A percentile compares a stretch with the other conserved stretches of the same genome.
phyloP scores from a whole-genome alignment of 1,140 invertebrate species.

The Cepaea nemoralis region DNA sequence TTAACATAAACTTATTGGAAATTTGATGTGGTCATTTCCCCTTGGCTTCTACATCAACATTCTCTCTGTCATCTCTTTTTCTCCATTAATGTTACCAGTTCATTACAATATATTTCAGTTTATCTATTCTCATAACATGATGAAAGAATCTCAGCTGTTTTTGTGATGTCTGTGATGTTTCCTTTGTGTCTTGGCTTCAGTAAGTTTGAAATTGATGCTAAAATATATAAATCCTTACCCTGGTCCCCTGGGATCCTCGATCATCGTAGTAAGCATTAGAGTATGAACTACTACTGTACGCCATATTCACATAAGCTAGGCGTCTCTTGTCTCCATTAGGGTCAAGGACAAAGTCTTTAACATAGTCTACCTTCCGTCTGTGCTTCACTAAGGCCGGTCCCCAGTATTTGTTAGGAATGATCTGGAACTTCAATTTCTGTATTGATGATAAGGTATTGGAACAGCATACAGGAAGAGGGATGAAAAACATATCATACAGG shows the following conservation, averaged over 20 bases:
- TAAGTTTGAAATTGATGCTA: not conserved
- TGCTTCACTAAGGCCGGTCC: conserved; percentile 65
- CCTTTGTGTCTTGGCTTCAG: too few species aligned
- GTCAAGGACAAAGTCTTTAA: conserved; percentile 60
- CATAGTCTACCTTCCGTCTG: conserved; percentile 57
- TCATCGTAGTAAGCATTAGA: conserved; percentile 23
- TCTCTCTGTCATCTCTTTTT: too few species aligned
- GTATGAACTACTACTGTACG: conserved; percentile 16
- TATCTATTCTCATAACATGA: too few species aligned
- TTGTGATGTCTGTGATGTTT: too few species aligned
- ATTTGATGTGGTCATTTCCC: too few species aligned
- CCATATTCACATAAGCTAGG: conserved; percentile 44
- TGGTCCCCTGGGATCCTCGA: conserved; percentile 2
- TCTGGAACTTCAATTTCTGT: conserved; percentile 56
- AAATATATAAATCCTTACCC: conserved; percentile 9
- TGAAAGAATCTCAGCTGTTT: too few species aligned
- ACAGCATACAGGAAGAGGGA: not conserved
- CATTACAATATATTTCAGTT: too few species aligned
- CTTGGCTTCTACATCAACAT: too few species aligned
- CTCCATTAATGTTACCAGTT: too few species aligned
- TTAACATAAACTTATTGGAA: too few species aligned
- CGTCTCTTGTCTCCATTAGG: conserved; percentile 42
- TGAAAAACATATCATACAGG: not conserved
- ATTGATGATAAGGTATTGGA: conserved; percentile 1
- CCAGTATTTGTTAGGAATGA: conserved; percentile 60